Evolutionary conservation across 2,888 invertebrate genomes (phyloP), one percentile per base, ranked within the genome.

Genomic region (Polyommatus icarus): DNA sequence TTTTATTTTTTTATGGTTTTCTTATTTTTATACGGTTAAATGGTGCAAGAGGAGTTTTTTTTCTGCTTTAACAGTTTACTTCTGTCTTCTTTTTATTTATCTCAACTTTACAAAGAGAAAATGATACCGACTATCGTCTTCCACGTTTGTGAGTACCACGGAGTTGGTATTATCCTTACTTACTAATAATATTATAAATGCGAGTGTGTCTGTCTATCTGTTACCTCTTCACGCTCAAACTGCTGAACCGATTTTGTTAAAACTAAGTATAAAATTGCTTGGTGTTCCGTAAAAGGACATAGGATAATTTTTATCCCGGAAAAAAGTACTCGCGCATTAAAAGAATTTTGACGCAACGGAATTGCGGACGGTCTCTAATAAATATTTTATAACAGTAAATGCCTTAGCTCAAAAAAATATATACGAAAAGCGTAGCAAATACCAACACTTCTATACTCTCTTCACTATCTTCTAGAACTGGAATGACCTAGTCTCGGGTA

Each of bases 1-100:
- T 24, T 24, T 61, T 61, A 24, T 61, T 59, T 59, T 59, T 59
- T 59, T 59, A 59, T 20, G n/a, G 12, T 67, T 67, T 67, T 67
- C 12, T 61, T 61, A 20, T 61, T 61, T 61, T 24, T 20, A 24
- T 61, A 24, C 3, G 61, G 61, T 59, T 3, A 59, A 59, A 59
- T 8, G 24, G 24, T 20, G 61, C 61, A 12, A 24, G 20, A 61
- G 24, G 8, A 10, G 20, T 12, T 24, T 24, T 61, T 20, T 59
- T 61, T 12, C 20, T 24, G 61, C 20, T 24, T 61, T 10, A 54
- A 54, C 7, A 46, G 46, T 46, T 46, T 46, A 46, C 46, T 46
- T 46, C 36, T 36, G 36, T 36, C 8, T 50, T 50, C 54, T 54
- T 54, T 18, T 18, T 54, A 54, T 46, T 46, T 12, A 7, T 36